Conservation (phyloP, 2,113 vertebrate genomes). For the Cathartes aura region DNA sequence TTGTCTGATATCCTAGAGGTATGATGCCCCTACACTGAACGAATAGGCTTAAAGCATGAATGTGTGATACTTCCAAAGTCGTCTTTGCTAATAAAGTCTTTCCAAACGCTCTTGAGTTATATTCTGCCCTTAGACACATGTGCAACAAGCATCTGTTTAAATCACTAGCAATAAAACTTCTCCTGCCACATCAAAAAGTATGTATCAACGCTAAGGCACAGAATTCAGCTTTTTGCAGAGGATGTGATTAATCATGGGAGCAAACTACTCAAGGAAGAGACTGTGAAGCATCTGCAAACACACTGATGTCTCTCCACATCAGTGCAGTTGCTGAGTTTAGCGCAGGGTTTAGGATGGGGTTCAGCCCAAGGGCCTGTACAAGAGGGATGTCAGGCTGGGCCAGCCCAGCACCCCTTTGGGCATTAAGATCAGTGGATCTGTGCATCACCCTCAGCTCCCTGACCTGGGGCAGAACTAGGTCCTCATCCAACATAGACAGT, state of each 20-base stretch:
- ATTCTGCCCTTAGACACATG: not conserved
- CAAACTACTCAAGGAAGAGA: not conserved
- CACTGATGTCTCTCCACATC: not conserved
- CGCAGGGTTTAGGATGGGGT: not conserved
- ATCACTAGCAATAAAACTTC: not conserved
- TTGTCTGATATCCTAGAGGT: not conserved
- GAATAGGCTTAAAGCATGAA: not conserved
- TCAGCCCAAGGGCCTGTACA: not conserved
- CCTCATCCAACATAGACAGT: not conserved
- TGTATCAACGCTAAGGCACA: not conserved
- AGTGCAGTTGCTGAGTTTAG: not conserved
- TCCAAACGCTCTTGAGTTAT: not conserved
- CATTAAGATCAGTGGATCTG: not conserved
- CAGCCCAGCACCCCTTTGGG: not conserved
- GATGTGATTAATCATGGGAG: not conserved
- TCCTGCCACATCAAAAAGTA: not conserved
- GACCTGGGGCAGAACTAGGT: not conserved
- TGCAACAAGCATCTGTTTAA: not conserved
- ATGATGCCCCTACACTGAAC: not conserved
- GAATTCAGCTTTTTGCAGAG: not conserved
- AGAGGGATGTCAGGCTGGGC: not conserved
- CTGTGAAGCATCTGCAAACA: not conserved
- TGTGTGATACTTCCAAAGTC: not conserved
- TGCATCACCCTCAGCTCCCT: not conserved
- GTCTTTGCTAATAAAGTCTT: not conserved